These are phyloP conservation scores for Glaucopsyche alexis DNA, from an alignment of 2,888 invertebrate species.

Conservation along the genomic window DNA sequence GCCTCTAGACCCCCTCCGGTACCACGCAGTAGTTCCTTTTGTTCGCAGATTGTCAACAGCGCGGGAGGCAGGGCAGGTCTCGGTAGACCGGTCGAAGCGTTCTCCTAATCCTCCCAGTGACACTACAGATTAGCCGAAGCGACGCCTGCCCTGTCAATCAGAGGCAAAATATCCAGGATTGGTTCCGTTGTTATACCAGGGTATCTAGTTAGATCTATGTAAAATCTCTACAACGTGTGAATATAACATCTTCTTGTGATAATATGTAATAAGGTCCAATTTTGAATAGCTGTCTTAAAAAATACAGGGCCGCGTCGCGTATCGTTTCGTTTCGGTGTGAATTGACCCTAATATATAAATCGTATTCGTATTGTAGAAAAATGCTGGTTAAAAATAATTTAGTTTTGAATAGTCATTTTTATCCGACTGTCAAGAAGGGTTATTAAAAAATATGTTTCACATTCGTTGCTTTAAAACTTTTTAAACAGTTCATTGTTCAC, in stretches of 20 bases:
- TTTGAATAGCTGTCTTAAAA: too few relatives aligned
- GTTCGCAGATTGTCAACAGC: constrained; percentile 28
- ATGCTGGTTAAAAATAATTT: too few relatives aligned
- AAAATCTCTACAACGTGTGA: too few relatives aligned
- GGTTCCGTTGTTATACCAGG: constrained; percentile 41
- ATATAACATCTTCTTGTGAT: too few relatives aligned
- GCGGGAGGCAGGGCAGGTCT: constrained; percentile 40
- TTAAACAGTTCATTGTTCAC: background rate
- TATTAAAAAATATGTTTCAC: background rate
- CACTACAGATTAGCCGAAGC: constrained; percentile 57
- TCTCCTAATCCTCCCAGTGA: constrained; percentile 52
- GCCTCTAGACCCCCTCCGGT: constrained; percentile 34
- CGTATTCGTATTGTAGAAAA: too few relatives aligned
- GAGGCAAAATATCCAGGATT: constrained; percentile 44
- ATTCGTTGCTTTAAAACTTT: background rate
- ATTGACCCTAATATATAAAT: too few relatives aligned
- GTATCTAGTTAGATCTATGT: too few relatives aligned
- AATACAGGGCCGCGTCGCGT: too few relatives aligned
- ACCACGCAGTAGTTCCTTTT: constrained; percentile 32
- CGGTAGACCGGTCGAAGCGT: constrained; percentile 42
- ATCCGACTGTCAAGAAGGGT: too few relatives aligned
- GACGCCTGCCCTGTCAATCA: constrained; percentile 61
- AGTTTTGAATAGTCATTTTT: too few relatives aligned
- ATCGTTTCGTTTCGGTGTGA: too few relatives aligned
- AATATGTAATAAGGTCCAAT: too few relatives aligned